A percentile compares a stretch with the other conserved stretches of the same genome.
Evolutionary conservation across 2,113 vertebrate species (phyloP).

Genomic region (Aegithalos caudatus): DNA sequence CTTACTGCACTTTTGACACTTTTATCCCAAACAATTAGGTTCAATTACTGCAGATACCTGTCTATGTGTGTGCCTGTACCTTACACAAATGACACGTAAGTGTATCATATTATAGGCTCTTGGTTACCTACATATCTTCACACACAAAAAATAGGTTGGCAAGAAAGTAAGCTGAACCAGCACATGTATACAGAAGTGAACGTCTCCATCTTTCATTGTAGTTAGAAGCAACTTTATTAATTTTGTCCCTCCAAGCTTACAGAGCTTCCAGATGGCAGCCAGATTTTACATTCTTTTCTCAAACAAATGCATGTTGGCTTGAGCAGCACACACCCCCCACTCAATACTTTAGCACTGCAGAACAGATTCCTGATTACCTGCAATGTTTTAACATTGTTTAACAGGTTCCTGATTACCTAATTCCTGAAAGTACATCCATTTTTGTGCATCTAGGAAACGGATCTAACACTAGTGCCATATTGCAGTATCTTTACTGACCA

Average conservation of each 20-base stretch:
- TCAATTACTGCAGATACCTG: neutral
- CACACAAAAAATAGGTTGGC: neutral
- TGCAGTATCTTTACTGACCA: neutral
- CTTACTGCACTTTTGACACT: neutral
- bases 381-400: neutral
- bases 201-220: neutral
- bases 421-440: neutral
- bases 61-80: neutral
- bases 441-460: neutral
- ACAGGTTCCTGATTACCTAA: neutral
- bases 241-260: neutral
- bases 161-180: neutral
- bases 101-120: neutral
- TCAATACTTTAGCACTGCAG: neutral
- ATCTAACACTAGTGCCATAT: neutral
- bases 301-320: neutral
- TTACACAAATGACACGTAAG: neutral
- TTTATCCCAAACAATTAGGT: neutral
- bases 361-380: neutral
- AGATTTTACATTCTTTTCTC: neutral
- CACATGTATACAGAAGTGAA: neutral
- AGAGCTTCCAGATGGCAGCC: neutral
- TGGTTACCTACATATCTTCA: neutral
- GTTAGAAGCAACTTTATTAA: neutral
- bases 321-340: neutral